Percentiles rank a stretch among this genome's conserved stretches.
These are phyloP conservation scores for Scaptomyza flava DNA, from an alignment of 2,888 invertebrate species.

Conservation along the genomic window DNA sequence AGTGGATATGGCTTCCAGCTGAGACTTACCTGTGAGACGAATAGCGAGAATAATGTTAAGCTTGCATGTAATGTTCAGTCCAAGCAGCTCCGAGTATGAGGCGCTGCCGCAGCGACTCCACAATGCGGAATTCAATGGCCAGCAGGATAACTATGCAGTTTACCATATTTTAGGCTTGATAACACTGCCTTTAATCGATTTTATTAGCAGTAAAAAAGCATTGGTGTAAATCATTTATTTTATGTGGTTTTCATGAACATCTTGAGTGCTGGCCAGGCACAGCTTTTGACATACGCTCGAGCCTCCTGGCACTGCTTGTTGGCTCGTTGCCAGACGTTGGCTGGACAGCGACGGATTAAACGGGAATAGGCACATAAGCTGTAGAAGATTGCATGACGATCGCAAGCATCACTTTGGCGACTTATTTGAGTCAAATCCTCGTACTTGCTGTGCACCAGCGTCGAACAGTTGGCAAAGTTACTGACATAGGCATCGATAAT, in stretches of 20 bases:
- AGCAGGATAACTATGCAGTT: conserved; percentile 56
- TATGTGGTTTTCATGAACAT: conserved; percentile 65
- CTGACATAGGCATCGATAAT: conserved; percentile 52
- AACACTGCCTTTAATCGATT: conserved; percentile 67
- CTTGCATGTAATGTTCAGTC: conserved; percentile 85
- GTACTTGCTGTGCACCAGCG: conserved; percentile 47
- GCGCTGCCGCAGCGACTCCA: conserved; percentile 72
- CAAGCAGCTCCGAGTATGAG: conserved; percentile 75
- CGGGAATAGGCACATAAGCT: conserved; percentile 65
- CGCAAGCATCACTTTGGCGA: conserved; percentile 60
- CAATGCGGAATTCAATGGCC: conserved; percentile 75
- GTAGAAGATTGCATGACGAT: conserved; percentile 67
- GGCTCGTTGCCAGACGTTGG: conserved; percentile 45
- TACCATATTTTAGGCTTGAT: conserved; percentile 76
- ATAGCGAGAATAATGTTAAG: conserved; percentile 86
- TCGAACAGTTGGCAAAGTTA: conserved; percentile 53
- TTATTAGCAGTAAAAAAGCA: conserved; percentile 28
- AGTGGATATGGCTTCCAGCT: conserved; percentile 86
- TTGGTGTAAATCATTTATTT: conserved; percentile 3
- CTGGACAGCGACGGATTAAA: conserved; percentile 54
- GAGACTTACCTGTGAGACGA: conserved; percentile 88
- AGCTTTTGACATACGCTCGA: conserved; percentile 43
- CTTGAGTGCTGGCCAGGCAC: conserved; percentile 61
- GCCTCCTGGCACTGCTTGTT: conserved; percentile 57
- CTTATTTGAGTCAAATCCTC: conserved; percentile 45